phyloP scores from a whole-genome alignment of 2,888 invertebrate species.

The Proisotoma minuta region DNA sequence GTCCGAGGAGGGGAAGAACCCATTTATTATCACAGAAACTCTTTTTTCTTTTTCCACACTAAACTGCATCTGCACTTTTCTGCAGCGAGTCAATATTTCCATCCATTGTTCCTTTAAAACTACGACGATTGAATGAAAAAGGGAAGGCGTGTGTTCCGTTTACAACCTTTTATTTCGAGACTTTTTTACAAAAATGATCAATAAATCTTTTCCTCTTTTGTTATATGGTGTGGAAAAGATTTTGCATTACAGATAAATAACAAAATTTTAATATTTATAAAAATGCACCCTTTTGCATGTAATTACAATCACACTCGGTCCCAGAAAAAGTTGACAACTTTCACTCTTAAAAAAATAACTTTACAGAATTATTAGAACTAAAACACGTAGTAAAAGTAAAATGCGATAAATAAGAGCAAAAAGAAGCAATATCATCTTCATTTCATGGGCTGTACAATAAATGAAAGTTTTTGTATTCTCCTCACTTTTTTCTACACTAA shows the following conservation, averaged over 20 bases:
- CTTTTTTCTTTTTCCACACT: background rate
- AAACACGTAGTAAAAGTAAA: too few species aligned
- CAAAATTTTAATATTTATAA: background rate
- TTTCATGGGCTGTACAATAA: too few species aligned
- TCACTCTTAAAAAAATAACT: too few species aligned
- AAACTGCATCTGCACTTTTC: background rate
- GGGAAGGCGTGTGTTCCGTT: background rate
- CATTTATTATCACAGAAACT: background rate
- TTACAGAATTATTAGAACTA: too few species aligned
- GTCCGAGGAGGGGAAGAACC: background rate
- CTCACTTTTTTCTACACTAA: too few species aligned
- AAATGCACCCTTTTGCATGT: too few species aligned
- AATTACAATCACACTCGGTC: too few species aligned
- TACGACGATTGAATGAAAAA: background rate
- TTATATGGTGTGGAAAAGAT: background rate
- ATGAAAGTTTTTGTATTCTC: too few species aligned
- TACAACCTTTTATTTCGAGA: background rate
- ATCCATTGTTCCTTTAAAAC: background rate
- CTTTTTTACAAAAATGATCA: background rate
- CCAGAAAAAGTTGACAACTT: too few species aligned
- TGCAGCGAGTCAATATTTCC: background rate
- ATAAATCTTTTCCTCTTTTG: background rate
- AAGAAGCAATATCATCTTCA: too few species aligned
- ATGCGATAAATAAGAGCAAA: too few species aligned
- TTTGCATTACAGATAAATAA: too few species aligned